A percentile compares a stretch with the other conserved stretches of the same genome.
These are phyloP conservation scores for Carassius carassius DNA, from an alignment of 2,113 vertebrate genomes.

Conservation along the genomic window DNA sequence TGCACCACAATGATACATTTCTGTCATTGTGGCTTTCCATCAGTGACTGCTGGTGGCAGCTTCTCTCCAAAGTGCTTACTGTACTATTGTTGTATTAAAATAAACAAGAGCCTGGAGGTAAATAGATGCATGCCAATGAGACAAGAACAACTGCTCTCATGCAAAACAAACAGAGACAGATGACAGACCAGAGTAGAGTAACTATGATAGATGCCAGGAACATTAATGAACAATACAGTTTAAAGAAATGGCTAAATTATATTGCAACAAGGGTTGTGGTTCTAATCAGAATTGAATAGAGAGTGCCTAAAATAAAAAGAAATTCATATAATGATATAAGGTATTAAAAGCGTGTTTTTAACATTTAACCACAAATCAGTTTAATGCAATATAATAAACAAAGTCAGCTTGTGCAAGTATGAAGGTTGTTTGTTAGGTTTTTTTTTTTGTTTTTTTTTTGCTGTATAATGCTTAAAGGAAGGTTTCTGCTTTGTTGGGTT, in stretches of 20 bases:
- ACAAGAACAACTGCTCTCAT: constrained; percentile 48
- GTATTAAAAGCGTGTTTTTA: neutral
- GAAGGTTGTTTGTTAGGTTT: too few relatives aligned
- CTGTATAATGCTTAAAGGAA: constrained; percentile 51
- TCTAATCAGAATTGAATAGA: neutral
- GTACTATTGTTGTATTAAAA: constrained; percentile 63
- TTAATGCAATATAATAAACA: constrained; percentile 52
- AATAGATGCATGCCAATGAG: constrained; percentile 59
- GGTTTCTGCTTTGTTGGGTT: constrained; percentile 60
- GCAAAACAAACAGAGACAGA: constrained; percentile 53
- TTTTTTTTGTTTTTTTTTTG: too few relatives aligned
- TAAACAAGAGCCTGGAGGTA: constrained; percentile 62
- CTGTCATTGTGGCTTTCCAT: constrained; percentile 68
- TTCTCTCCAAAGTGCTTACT: constrained; percentile 61
- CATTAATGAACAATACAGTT: constrained; percentile 42
- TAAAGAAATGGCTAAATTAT: constrained; percentile 12
- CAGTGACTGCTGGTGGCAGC: constrained; percentile 56
- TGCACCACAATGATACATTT: constrained; percentile 67
- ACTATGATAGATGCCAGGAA: constrained; percentile 24
- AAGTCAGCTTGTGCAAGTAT: too few relatives aligned
- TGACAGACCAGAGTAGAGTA: neutral
- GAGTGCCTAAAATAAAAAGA: neutral
- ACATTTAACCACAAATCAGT: neutral
- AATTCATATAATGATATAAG: neutral
- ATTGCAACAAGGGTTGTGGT: neutral